These are phyloP conservation scores for Chrysopa pallens DNA, from an alignment of 1,140 invertebrate species.

Conservation along the genomic window DNA sequence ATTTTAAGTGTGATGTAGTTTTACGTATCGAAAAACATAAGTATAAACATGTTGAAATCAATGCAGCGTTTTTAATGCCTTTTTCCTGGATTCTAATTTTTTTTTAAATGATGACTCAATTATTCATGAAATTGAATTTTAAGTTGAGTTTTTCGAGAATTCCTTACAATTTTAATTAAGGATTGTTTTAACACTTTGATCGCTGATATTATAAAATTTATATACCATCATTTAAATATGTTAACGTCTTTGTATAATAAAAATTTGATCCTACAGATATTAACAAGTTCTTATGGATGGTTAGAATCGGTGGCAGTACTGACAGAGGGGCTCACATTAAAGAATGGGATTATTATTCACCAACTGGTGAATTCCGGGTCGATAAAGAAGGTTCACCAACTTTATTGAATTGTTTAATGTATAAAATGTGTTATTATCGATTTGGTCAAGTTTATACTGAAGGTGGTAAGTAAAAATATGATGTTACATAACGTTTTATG, in stretches of 20 bases:
- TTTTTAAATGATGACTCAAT: too few species aligned
- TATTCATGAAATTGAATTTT: too few species aligned
- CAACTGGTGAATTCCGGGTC: constrained; percentile 83
- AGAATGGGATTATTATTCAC: constrained; percentile 91
- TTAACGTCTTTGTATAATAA: constrained; percentile 2
- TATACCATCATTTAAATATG: neutral
- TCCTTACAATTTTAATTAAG: neutral
- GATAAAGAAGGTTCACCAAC: constrained; percentile 77
- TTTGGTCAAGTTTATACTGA: constrained; percentile 92
- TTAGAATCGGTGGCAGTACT: constrained; percentile 87
- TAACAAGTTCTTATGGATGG: constrained; percentile 99
- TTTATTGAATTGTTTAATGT: constrained; percentile 86
- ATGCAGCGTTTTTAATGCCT: too few species aligned
- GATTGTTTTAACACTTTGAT: constrained; percentile 1
- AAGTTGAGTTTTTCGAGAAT: constrained; percentile 1
- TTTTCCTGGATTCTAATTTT: too few species aligned
- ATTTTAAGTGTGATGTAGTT: too few species aligned
- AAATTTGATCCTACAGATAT: constrained; percentile 44
- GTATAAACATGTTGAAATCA: too few species aligned
- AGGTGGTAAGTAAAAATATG: constrained; percentile 33
- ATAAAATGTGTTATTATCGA: constrained; percentile 91
- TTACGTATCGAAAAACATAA: too few species aligned
- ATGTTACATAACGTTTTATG: too few species aligned
- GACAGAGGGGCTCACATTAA: constrained; percentile 87
- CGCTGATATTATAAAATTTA: neutral